Conservation (phyloP, 2,888 invertebrate genomes). For the Mallateleia sp. region DNA sequence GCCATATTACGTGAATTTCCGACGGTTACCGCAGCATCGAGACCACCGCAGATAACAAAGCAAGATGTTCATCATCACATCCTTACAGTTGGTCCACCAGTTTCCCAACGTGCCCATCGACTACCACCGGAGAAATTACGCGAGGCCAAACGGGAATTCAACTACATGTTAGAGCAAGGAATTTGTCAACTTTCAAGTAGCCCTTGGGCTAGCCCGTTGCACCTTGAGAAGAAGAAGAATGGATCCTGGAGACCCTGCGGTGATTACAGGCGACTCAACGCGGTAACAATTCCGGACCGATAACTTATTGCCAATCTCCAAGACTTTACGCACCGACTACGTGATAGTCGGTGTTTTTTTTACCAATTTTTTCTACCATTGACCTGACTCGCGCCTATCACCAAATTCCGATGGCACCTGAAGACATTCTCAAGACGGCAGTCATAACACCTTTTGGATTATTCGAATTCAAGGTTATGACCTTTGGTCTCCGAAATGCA, state of each 20-base stretch:
- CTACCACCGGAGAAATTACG: constrained; percentile 70
- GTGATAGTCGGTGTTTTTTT: no score
- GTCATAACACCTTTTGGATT: no score
- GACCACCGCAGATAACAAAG: neutral
- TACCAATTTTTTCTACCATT: no score
- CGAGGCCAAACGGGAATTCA: neutral
- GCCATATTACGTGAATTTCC: constrained; percentile 19
- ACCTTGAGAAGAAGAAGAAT: constrained; percentile 63
- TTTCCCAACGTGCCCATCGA: constrained; percentile 81
- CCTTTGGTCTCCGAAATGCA: no score
- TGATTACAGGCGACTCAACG: constrained; percentile 81
- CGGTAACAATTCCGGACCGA: constrained; percentile 77
- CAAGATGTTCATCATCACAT: constrained; percentile 68
- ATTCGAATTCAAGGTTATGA: no score
- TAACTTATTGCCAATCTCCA: neutral
- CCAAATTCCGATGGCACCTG: no score
- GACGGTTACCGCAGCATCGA: neutral
- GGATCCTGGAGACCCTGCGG: constrained; percentile 77
- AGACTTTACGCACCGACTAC: neutral
- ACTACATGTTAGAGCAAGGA: neutral
- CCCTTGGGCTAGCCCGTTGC: constrained; percentile 45
- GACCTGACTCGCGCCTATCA: no score
- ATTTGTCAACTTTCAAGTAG: constrained; percentile 62
- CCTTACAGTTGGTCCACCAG: constrained; percentile 84
- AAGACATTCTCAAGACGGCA: no score